Evolutionary conservation across 2,797 vertebrate species (phyloP).

Genomic region (Myotis planiceps): DNA sequence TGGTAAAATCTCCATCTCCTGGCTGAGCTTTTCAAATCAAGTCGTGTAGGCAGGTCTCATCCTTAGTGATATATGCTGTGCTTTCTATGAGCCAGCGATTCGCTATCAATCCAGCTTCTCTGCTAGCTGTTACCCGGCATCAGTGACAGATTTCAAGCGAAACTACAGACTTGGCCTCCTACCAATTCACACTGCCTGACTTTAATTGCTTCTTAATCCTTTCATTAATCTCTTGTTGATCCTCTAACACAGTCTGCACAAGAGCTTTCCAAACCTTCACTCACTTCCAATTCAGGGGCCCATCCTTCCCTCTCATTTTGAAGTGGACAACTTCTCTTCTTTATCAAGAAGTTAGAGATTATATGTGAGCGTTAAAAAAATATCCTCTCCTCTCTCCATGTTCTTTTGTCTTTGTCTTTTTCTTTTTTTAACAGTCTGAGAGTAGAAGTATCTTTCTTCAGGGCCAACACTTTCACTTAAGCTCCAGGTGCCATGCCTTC

Average conservation of each 20-base stretch:
- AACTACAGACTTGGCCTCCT: conserved; percentile 60
- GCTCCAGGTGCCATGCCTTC: background rate
- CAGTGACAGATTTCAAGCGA: conserved; percentile 61
- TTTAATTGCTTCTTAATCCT: conserved; percentile 79
- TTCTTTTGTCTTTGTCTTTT: background rate
- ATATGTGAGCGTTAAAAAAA: background rate
- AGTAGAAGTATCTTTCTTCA: background rate
- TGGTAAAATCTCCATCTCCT: conserved; percentile 25
- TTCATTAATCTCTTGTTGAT: conserved; percentile 73
- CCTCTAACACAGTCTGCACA: conserved; percentile 49
- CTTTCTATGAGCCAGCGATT: background rate
- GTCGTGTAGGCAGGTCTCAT: background rate
- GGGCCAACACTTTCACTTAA: background rate
- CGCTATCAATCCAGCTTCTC: background rate
- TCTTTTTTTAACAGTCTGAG: background rate
- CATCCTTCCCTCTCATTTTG: background rate
- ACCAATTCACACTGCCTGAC: conserved; percentile 62
- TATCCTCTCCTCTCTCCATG: background rate
- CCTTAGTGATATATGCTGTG: background rate
- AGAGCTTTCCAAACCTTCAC: conserved; percentile 29
- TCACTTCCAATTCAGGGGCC: background rate
- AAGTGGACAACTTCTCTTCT: conserved; percentile 13
- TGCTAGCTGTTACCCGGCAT: conserved; percentile 26
- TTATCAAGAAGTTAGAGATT: background rate
- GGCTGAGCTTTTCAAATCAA: background rate